Percentiles rank a stretch among this genome's conserved stretches.
These are phyloP conservation scores for Priocnemis perturbator DNA, from an alignment of 2,888 invertebrate species.

Conservation along the genomic window DNA sequence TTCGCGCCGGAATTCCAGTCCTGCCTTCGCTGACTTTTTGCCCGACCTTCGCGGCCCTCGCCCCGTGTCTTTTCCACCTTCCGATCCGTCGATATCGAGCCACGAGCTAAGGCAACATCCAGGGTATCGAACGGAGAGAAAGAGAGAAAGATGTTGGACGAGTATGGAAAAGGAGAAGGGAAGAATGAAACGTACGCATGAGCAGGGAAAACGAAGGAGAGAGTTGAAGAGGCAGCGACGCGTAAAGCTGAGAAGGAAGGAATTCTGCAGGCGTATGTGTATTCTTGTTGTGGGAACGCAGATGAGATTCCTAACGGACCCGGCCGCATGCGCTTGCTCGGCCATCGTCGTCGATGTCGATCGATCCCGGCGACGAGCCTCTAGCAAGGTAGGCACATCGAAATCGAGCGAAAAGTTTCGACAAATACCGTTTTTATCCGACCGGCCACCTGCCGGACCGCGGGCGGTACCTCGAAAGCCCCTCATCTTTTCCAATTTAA, in stretches of 20 bases:
- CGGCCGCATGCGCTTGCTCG: slow-evolving; percentile 49
- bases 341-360: slow-evolving; percentile 19
- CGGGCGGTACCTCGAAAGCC: slow-evolving; percentile 20
- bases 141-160: neutral
- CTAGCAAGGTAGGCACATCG: neutral
- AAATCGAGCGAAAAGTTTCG: slow-evolving; percentile 29
- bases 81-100: slow-evolving; percentile 36
- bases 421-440: slow-evolving; percentile 3
- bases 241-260: slow-evolving; percentile 1
- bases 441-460: slow-evolving; percentile 27
- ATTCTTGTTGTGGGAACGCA: slow-evolving; percentile 60
- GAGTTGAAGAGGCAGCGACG: slow-evolving; percentile 6
- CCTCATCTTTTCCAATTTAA: slow-evolving; percentile 34
- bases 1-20: slow-evolving; percentile 32
- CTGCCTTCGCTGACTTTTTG: slow-evolving; percentile 18
- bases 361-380: slow-evolving; percentile 11
- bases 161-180: neutral
- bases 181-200: slow-evolving; percentile 13
- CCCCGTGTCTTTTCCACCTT: slow-evolving; percentile 1
- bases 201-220: neutral
- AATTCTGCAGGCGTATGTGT: slow-evolving; percentile 42
- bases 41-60: slow-evolving; percentile 3
- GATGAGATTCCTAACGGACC: slow-evolving; percentile 69
- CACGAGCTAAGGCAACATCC: slow-evolving; percentile 1
- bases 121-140: slow-evolving; percentile 11